Conservation (phyloP, 2,113 vertebrate genomes). For the Muscicapa adusta region DNA sequence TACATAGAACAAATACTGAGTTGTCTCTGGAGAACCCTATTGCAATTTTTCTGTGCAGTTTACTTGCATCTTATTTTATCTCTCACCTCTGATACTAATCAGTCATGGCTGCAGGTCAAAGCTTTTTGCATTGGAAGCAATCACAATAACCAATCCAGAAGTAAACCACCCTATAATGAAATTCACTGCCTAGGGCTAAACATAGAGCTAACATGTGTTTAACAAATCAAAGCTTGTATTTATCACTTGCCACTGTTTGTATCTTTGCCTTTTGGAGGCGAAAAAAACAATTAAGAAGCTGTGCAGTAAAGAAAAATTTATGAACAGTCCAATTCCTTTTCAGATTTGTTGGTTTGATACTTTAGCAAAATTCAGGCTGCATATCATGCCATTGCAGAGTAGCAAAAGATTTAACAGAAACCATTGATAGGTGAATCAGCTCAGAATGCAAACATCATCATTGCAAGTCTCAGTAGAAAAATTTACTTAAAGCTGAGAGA, state of each 20-base stretch:
- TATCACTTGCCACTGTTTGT: slow-evolving; percentile 72
- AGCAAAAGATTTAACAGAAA: background rate
- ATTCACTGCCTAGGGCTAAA: slow-evolving; percentile 78
- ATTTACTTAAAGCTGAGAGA: background rate
- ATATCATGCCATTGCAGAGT: background rate
- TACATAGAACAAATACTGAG: slow-evolving; percentile 30
- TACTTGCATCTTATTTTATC: slow-evolving; percentile 76
- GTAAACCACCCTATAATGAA: slow-evolving; percentile 75
- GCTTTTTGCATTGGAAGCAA: slow-evolving; percentile 5
- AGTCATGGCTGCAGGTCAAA: slow-evolving; percentile 71
- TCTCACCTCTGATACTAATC: slow-evolving; percentile 76
- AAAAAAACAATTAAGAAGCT: slow-evolving; percentile 35
- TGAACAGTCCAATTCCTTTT: background rate
- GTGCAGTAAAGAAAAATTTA: background rate
- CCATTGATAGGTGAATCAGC: background rate
- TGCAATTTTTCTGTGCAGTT: slow-evolving; percentile 67
- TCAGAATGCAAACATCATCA: background rate
- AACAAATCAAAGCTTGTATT: slow-evolving; percentile 79
- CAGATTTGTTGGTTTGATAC: background rate
- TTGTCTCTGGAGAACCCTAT: slow-evolving; percentile 75
- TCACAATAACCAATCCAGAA: slow-evolving; percentile 39
- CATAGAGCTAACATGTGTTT: slow-evolving; percentile 81
- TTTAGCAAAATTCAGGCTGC: background rate
- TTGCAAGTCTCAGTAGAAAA: background rate
- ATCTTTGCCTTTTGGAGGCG: slow-evolving; percentile 18